A percentile compares a stretch with the other conserved stretches of the same genome.
phyloP scores from a whole-genome alignment of 2,113 vertebrate species.

The Saguinus imperator region DNA sequence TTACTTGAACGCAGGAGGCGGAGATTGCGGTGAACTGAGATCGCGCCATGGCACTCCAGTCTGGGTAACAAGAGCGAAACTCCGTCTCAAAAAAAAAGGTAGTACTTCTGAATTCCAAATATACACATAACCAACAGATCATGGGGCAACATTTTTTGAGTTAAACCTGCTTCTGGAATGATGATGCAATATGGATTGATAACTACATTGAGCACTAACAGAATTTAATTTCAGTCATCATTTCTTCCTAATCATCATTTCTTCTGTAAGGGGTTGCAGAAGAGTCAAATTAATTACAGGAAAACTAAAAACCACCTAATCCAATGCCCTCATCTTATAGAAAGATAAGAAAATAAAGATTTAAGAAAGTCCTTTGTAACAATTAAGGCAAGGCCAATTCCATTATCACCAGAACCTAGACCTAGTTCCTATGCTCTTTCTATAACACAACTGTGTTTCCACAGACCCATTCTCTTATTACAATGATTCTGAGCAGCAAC shows the following conservation, averaged over 20 bases:
- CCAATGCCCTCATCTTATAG: neutral
- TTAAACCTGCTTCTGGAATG: neutral
- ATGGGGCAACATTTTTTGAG: neutral
- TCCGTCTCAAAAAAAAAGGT: neutral
- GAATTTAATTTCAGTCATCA: neutral
- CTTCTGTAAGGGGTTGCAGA: neutral
- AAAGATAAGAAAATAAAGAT: neutral
- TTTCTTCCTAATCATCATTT: neutral
- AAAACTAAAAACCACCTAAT: conserved; percentile 5
- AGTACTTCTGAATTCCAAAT: neutral
- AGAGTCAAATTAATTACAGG: neutral
- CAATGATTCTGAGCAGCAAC: neutral
- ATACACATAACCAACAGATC: neutral
- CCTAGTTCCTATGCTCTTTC: neutral
- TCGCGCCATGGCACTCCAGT: too few relatives aligned
- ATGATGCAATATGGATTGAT: neutral
- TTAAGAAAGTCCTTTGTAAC: neutral
- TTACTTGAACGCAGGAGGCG: too few relatives aligned
- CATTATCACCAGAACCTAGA: neutral
- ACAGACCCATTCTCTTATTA: neutral
- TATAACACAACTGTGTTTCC: neutral
- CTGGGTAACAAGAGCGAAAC: too few relatives aligned
- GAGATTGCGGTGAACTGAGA: too few relatives aligned
- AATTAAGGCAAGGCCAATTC: neutral
- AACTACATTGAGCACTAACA: neutral